Evolutionary conservation across 2,113 vertebrate species (phyloP).

Genomic region (Myotis lucifugus): DNA sequence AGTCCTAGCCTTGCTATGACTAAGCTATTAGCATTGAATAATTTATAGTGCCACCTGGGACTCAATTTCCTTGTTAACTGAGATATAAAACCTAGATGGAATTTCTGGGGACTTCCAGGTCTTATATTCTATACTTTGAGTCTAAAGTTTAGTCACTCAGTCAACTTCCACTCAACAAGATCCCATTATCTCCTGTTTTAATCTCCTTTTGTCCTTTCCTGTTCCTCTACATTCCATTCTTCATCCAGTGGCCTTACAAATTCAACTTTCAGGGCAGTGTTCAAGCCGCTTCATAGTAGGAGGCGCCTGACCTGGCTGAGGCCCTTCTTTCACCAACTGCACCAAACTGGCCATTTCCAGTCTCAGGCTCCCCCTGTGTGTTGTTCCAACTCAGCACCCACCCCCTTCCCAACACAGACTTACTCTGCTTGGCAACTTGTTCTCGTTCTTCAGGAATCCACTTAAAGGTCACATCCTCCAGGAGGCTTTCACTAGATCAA

Average conservation of each 20-base stretch:
- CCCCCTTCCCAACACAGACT: neutral
- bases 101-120: neutral
- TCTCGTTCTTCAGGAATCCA: neutral
- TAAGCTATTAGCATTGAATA: neutral
- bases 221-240: conserved; percentile 31
- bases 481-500: neutral
- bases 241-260: neutral
- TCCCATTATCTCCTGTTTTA: neutral
- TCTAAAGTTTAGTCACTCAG: neutral
- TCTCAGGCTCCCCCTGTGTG: neutral
- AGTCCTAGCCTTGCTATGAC: neutral
- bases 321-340: neutral
- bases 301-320: no score
- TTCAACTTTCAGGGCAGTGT: neutral
- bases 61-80: neutral
- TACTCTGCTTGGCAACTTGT: neutral
- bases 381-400: neutral
- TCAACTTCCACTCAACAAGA: neutral
- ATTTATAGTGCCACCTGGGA: neutral
- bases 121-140: neutral
- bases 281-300: neutral
- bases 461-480: neutral
- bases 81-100: neutral
- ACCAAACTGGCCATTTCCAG: neutral
- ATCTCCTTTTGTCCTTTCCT: neutral